Conservation (phyloP, 2,888 invertebrate genomes). For the Sphaeridia pumilis region DNA sequence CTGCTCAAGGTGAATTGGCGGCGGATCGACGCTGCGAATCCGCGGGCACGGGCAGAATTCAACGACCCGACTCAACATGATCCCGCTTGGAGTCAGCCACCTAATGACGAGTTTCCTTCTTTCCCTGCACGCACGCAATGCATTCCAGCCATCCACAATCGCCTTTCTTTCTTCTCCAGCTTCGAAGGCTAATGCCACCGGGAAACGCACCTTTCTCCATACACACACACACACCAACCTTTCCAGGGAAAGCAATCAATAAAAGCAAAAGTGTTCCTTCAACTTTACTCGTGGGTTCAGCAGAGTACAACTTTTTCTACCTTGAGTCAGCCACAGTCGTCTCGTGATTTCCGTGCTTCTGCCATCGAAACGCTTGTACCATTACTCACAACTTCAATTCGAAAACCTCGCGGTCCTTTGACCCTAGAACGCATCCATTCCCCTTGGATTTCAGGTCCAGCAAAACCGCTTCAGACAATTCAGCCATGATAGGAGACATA, state of each 20-base stretch:
- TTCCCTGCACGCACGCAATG: constrained; percentile 2
- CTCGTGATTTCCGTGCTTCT: too few relatives aligned
- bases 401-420: neutral
- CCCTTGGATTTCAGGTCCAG: too few relatives aligned
- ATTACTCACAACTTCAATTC: neutral
- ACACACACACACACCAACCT: constrained; percentile 1
- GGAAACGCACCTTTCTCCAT: neutral
- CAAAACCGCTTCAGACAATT: too few relatives aligned
- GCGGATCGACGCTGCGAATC: too few relatives aligned
- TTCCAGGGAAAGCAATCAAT: constrained; percentile 6
- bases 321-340: too few relatives aligned
- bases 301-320: neutral
- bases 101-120: neutral
- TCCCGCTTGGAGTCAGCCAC: neutral
- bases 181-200: neutral
- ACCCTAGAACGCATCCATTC: neutral
- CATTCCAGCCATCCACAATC: neutral
- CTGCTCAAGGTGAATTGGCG: too few relatives aligned
- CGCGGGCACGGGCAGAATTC: too few relatives aligned
- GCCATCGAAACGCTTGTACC: neutral
- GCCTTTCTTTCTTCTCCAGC: neutral
- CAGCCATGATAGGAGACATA: too few relatives aligned
- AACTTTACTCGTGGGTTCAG: constrained; percentile 7
- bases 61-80: neutral
- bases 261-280: constrained; percentile 6